Conservation (phyloP, 1,140 invertebrate genomes). For the Zaprionus kolodkinae region DNA sequence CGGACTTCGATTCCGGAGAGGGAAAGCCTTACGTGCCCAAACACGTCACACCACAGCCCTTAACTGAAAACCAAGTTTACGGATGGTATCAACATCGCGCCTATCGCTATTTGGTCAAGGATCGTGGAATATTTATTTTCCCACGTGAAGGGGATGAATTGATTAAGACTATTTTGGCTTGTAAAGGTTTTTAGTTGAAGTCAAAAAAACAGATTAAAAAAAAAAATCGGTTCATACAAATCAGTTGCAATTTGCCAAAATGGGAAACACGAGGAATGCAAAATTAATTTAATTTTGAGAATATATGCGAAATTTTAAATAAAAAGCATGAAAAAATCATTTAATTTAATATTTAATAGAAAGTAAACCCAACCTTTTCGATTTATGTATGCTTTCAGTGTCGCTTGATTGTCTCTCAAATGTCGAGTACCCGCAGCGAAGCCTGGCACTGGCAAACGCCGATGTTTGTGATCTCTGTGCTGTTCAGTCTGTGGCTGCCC, state of each 20-base stretch:
- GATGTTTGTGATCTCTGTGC: conserved; percentile 86
- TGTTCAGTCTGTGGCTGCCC: conserved; percentile 86
- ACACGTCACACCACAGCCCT: conserved; percentile 55
- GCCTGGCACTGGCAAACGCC: conserved; percentile 92
- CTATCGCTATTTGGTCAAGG: conserved; percentile 49
- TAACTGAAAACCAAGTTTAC: conserved; percentile 64
- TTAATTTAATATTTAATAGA: background rate
- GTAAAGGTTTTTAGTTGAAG: conserved; percentile 10
- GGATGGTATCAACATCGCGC: conserved; percentile 70
- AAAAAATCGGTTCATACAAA: too few relatives aligned
- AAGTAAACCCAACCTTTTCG: too few relatives aligned
- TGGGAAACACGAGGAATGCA: background rate
- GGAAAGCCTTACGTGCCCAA: conserved; percentile 42
- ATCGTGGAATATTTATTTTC: conserved; percentile 63
- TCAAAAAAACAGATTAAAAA: conserved; percentile 6
- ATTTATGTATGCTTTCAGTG: conserved; percentile 88
- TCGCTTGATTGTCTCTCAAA: conserved; percentile 98
- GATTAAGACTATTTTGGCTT: conserved; percentile 48
- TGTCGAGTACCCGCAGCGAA: conserved; percentile 96
- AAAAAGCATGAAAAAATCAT: background rate
- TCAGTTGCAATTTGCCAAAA: background rate
- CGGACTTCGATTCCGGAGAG: background rate
- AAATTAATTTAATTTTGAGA: background rate
- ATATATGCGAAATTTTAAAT: background rate
- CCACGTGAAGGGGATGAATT: conserved; percentile 65